Evolutionary conservation across 2,113 vertebrate species (phyloP), one percentile per base, ranked within the genome.

Genomic region (Camelus dromedarius): DNA sequence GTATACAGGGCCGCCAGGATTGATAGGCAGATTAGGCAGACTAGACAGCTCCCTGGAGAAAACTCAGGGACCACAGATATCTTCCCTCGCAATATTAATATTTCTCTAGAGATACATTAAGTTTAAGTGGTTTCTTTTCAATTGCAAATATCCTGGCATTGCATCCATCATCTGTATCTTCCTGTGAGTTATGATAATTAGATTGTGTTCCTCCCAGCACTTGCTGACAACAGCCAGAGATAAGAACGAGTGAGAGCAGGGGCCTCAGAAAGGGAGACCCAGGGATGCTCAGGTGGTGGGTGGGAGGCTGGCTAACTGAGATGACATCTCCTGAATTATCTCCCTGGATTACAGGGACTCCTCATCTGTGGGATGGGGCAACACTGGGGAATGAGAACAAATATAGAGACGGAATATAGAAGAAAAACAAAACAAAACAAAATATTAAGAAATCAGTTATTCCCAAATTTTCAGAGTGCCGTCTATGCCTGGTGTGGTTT

Each of bases 81-180:
- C n/a, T 42, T 69, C 54, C 83, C 32, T 88, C 66, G 89, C 72
- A 85, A 35, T 89, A 76, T 96, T 89, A 89, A 56, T 64, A 64
- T 94, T 90, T 95, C 96, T 93, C 72, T 69, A 67, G 93, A 93
- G 80, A 93, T 38, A 24, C 87, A 89, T 86, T 91, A 66, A 58
- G 19, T 77, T 92, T 84, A 92, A 95, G 56, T 86, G 77, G 60
- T 77, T 77, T 94, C 82, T 91, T 95, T 86, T 77, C 56, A 76
- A 62, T 73, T 80, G 81, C 73, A 94, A 64, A 91, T 93, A 82
- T 75, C 85, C 46, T 79, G 89, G 82, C 93, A 81, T 28, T 64
- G 32, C 60, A 85, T 52, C 42, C 35, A 15, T 95, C 94, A 77
- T 93, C 77, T 82, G 22, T 67, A 38, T 66, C 76, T 92, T 88